Percentiles rank a stretch among this genome's conserved stretches.
These are phyloP conservation scores for Scelioninae gen. 2 DNA, from an alignment of 2,888 invertebrate species.

Conservation along the genomic window DNA sequence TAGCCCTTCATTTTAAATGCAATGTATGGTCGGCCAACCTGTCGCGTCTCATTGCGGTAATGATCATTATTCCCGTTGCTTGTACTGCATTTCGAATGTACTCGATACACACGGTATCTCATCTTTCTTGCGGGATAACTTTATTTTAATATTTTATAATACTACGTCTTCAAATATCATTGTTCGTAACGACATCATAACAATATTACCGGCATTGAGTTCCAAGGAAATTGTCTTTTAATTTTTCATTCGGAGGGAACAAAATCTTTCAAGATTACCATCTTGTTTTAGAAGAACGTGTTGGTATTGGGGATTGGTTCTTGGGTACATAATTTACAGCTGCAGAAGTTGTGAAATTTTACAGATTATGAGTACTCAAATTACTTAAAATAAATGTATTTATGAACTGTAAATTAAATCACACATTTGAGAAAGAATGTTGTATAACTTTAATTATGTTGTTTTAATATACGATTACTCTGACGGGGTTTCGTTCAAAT, in stretches of 20 bases:
- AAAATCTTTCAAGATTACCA: constrained; percentile 14
- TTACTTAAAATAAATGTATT: too few species aligned
- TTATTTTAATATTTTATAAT: constrained; percentile 15
- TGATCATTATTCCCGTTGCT: constrained; percentile 20
- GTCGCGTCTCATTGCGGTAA: constrained; percentile 14
- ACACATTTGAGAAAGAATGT: too few species aligned
- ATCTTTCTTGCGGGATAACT: neutral
- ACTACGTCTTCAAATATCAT: constrained; percentile 14
- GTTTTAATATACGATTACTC: too few species aligned
- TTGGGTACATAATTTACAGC: neutral
- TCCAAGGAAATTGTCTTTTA: constrained; percentile 32
- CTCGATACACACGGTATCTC: constrained; percentile 3
- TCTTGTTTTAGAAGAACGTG: neutral
- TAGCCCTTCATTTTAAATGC: constrained; percentile 20
- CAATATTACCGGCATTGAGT: constrained; percentile 24
- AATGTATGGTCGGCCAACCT: constrained; percentile 5
- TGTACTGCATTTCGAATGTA: constrained; percentile 12
- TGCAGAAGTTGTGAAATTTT: neutral
- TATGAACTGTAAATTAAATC: too few species aligned
- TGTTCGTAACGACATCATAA: constrained; percentile 32
- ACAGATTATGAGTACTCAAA: too few species aligned
- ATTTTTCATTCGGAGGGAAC: constrained; percentile 17
- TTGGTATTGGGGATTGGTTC: neutral
- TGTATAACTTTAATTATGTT: too few species aligned
- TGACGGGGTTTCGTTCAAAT: too few species aligned